A percentile compares a stretch with the other conserved stretches of the same genome.
Evolutionary conservation across 2,797 vertebrate genomes (phyloP).

Genomic region (Hephaestus fuliginosus): DNA sequence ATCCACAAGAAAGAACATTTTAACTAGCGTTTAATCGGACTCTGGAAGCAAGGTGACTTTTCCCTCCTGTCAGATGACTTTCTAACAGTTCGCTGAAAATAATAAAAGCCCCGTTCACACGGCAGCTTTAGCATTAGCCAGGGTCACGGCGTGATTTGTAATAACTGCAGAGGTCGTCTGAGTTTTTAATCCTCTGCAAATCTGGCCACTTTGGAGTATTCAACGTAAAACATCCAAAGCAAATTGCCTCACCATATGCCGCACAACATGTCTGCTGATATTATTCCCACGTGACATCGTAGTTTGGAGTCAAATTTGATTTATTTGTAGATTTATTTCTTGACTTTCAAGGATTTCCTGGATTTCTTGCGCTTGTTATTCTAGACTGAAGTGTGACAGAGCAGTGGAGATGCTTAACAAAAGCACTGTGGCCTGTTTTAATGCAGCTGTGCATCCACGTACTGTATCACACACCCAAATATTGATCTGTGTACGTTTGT

Average conservation of each 20-base stretch:
- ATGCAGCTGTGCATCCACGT: not conserved
- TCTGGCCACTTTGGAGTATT: no score
- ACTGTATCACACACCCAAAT: not conserved
- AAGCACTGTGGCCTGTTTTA: not conserved
- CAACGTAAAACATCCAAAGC: not conserved
- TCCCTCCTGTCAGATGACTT: no score
- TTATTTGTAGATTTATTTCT: not conserved
- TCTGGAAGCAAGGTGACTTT: no score
- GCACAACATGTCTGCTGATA: not conserved
- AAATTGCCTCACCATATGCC: slow-evolving; percentile 19
- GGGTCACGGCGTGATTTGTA: no score
- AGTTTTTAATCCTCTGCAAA: no score
- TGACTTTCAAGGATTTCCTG: not conserved
- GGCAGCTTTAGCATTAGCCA: no score
- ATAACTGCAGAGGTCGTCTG: no score
- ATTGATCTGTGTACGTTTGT: not conserved
- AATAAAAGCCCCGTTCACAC: no score
- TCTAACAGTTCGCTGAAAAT: no score
- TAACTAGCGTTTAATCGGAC: no score
- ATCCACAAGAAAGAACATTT: no score
- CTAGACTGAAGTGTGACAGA: not conserved
- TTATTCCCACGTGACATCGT: not conserved
- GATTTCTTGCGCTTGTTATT: not conserved
- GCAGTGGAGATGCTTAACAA: not conserved
- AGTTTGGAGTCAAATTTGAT: not conserved